Conservation (phyloP, 2,113 vertebrate genomes). For the Amphiprion ocellaris region DNA sequence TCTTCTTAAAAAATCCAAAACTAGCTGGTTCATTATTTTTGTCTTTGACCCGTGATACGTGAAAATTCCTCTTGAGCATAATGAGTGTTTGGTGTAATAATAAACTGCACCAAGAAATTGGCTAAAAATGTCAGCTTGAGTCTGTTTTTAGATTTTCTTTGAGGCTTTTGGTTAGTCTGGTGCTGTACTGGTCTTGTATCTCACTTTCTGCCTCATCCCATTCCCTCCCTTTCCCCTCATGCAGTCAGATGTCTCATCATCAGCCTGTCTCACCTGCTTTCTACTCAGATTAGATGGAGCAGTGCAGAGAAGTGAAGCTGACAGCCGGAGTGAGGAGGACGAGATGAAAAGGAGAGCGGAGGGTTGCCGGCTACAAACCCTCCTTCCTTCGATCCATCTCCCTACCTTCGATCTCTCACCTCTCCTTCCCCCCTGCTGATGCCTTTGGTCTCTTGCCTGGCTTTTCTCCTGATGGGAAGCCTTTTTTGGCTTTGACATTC, state of each 20-base stretch:
- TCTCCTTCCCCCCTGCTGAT: background rate
- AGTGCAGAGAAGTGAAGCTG: constrained; percentile 36
- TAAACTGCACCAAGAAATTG: too few species aligned
- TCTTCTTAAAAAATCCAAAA: too few species aligned
- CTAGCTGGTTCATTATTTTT: too few species aligned
- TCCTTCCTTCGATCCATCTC: constrained; percentile 6
- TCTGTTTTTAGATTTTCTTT: too few species aligned
- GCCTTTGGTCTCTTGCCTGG: constrained; percentile 33
- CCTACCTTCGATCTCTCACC: constrained; percentile 4
- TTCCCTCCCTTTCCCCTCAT: background rate
- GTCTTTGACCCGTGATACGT: too few species aligned
- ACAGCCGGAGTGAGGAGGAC: constrained; percentile 29
- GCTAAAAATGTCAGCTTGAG: too few species aligned
- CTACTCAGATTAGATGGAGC: constrained; percentile 30
- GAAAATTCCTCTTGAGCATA: too few species aligned
- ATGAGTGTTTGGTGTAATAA: too few species aligned
- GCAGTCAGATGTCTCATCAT: constrained; percentile 55
- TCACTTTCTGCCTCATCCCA: too few species aligned
- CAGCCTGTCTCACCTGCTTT: constrained; percentile 35
- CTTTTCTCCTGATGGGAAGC: constrained; percentile 29
- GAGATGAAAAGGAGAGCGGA: constrained; percentile 46
- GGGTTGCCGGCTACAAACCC: constrained; percentile 27
- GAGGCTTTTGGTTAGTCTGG: too few species aligned
- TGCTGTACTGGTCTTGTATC: too few species aligned
- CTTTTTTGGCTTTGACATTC: constrained; percentile 37